phyloP scores from a whole-genome alignment of 2,888 invertebrate species.

The Spisula solida region DNA sequence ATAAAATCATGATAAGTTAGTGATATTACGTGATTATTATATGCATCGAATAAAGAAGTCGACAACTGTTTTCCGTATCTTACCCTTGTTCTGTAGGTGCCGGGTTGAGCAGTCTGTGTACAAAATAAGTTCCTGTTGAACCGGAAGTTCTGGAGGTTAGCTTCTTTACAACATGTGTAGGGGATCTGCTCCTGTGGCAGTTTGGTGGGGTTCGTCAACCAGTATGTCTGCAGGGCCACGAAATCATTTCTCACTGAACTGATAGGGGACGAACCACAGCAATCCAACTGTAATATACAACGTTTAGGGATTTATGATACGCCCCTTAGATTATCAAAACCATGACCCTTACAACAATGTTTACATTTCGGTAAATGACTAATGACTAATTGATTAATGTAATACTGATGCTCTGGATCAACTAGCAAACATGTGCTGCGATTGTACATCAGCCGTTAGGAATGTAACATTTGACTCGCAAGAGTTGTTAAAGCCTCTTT shows the following conservation, averaged over 20 bases:
- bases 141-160: conserved; percentile 60
- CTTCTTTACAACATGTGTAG: conserved; percentile 64
- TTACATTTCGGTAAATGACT: no score
- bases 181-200: conserved; percentile 59
- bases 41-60: no score
- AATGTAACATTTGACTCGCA: no score
- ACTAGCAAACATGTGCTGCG: no score
- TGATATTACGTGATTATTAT: no score
- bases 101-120: conserved; percentile 49
- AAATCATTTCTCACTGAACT: conserved; percentile 65
- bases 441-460: no score
- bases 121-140: conserved; percentile 58
- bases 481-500: no score
- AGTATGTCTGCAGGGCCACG: conserved; percentile 54
- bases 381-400: no score
- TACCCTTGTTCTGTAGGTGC: conserved; percentile 60
- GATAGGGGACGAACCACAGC: conserved; percentile 62
- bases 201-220: conserved; percentile 57
- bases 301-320: neutral
- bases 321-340: neutral
- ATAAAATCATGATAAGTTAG: neutral
- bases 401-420: no score
- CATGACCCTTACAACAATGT: no score
- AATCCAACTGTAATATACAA: conserved; percentile 60
- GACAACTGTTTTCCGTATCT: neutral